These are phyloP conservation scores for Conops quadrifasciatus DNA, from an alignment of 2,888 invertebrate genomes.

Conservation along the genomic window DNA sequence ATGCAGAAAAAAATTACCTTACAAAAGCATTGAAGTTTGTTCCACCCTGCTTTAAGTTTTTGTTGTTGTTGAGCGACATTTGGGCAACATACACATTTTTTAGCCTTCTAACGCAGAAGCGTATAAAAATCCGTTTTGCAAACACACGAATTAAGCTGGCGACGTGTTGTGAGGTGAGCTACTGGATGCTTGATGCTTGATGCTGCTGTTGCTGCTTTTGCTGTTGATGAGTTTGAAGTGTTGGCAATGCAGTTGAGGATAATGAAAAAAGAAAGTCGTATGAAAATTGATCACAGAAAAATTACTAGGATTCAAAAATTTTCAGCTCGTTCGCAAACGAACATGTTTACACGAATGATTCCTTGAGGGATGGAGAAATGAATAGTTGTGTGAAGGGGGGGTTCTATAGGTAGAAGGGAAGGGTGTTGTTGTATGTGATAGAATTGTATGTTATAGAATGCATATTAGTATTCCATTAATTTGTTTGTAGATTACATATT, in stretches of 20 bases:
- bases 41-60: not conserved
- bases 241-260: conserved; percentile 8
- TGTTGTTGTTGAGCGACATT: not conserved
- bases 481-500: no score
- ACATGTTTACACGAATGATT: no score
- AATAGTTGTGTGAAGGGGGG: not conserved
- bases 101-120: not conserved
- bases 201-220: not conserved
- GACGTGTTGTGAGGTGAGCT: conserved; percentile 1
- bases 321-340: not conserved
- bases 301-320: no score
- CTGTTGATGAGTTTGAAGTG: conserved; percentile 13
- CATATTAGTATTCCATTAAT: no score
- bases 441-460: no score
- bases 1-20: conserved; percentile 5
- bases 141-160: conserved; percentile 24
- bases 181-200: not conserved
- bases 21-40: not conserved
- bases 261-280: no score
- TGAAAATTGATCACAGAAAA: no score
- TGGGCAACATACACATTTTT: not conserved
- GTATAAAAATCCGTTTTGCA: conserved; percentile 23
- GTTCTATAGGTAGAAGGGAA: not conserved
- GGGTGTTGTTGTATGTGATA: no score
- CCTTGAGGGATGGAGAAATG: not conserved